Evolutionary conservation across 2,888 invertebrate species (phyloP).

Genomic region (Camptogramma bilineatum): DNA sequence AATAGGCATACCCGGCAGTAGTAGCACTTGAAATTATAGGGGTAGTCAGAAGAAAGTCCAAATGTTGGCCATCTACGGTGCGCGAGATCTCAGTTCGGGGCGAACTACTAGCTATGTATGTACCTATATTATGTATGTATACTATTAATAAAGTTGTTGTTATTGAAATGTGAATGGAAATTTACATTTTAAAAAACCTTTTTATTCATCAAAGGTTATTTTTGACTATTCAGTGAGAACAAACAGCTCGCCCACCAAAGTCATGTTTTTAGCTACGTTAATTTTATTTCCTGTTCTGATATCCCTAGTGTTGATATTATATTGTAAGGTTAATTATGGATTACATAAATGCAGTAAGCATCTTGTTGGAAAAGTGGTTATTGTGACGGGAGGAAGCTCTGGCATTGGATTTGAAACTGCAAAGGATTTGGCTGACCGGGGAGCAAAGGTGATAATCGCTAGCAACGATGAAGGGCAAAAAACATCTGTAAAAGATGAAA

Average conservation of each 20-base stretch:
- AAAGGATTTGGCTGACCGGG: conserved; percentile 88
- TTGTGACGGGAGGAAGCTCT: conserved; percentile 93
- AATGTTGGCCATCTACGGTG: too few relatives aligned
- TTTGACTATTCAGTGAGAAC: neutral
- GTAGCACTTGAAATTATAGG: too few relatives aligned
- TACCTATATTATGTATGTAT: too few relatives aligned
- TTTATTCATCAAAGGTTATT: too few relatives aligned
- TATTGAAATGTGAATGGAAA: too few relatives aligned
- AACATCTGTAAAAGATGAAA: conserved; percentile 74
- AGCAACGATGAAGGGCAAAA: conserved; percentile 90
- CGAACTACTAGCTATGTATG: too few relatives aligned
- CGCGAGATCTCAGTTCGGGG: too few relatives aligned
- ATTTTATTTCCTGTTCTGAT: neutral
- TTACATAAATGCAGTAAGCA: conserved; percentile 62
- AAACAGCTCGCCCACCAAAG: neutral
- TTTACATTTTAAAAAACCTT: too few relatives aligned
- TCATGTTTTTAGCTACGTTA: neutral
- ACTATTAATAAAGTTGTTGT: too few relatives aligned
- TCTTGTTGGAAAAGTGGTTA: conserved; percentile 92
- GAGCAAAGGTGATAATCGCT: conserved; percentile 92
- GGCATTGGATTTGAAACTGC: conserved; percentile 93
- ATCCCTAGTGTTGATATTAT: conserved; percentile 32
- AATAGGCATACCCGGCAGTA: too few relatives aligned
- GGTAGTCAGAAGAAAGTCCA: too few relatives aligned
- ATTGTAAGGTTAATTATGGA: conserved; percentile 58